A percentile compares a stretch with the other conserved stretches of the same genome.
These are phyloP conservation scores for Erynnis tages DNA, from an alignment of 2,888 invertebrate genomes.

Conservation along the genomic window DNA sequence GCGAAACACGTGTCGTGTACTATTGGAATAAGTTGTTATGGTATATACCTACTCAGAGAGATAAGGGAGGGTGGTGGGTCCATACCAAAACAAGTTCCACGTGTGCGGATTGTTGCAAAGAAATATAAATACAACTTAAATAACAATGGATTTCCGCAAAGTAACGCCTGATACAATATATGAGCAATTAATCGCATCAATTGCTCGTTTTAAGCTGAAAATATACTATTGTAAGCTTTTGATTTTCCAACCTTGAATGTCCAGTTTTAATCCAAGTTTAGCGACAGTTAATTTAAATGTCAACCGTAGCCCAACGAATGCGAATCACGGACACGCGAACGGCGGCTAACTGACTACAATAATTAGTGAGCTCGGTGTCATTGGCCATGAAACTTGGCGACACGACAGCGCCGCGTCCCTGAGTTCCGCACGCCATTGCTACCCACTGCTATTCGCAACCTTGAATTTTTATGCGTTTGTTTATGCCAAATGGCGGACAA, in stretches of 20 bases:
- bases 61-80: too few species aligned
- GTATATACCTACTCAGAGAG: too few species aligned
- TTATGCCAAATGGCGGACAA: too few species aligned
- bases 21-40: too few species aligned
- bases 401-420: constrained; percentile 39
- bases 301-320: constrained; percentile 3
- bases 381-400: constrained; percentile 46
- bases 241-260: not conserved
- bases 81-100: too few species aligned
- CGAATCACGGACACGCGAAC: constrained; percentile 19
- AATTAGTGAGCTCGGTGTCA: constrained; percentile 31
- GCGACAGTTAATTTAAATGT: constrained; percentile 4
- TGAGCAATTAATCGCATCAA: too few species aligned
- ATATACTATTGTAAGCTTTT: not conserved
- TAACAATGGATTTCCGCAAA: too few species aligned
- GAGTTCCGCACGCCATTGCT: constrained; percentile 30
- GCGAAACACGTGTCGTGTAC: too few species aligned
- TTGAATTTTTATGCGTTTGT: constrained; percentile 1
- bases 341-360: constrained; percentile 3
- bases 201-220: not conserved
- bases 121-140: too few species aligned
- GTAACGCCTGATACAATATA: too few species aligned
- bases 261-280: not conserved
- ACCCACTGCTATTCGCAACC: not conserved
- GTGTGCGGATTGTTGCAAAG: too few species aligned